Evolutionary conservation across 2,797 vertebrate species (phyloP), one percentile per base, ranked within the genome.

Genomic region (Notolepis coatsorum): DNA sequence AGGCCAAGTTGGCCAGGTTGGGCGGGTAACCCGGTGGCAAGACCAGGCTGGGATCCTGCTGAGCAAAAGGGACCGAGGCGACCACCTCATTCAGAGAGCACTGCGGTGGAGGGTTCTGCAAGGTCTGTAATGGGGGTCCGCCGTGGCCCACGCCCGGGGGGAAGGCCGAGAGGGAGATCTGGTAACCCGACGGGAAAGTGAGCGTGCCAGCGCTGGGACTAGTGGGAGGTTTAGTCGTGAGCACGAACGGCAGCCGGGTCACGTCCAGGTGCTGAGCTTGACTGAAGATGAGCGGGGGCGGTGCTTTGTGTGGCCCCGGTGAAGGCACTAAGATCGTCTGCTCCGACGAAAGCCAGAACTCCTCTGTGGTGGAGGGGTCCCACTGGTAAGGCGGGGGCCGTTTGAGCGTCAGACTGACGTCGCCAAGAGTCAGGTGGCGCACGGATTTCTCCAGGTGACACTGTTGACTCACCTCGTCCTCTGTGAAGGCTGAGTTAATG

Each of bases 381-480:
- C 98, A 99, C 50, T 98, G 97, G 84, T 99, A 99, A 0, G 98
- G 97, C 0, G 97, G 97, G 3, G 97, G 96, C 18, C 96, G 94
- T 79, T 99, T 99, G 0, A 95, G 71, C 2, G 91, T 71, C 45
- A 95, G 85, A 55, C 81, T 87, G 39, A 89, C 86, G 13, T 91
- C 56, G 62, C 82, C 75, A 8, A 92, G 68, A 88, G 91, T 77
- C 95, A 97, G 37, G 68, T 89, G 85, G 23, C 87, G 1, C 72
- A 86, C 82, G 81, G 91, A 84, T 46, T 90, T 90, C 3, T 93
- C 84, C 7, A 95, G 71, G 5, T 98, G 97, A 45, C 96, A 93
- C 9, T 96, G 92, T 79, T 96, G 96, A 85, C 92, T 94, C 68
- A 97, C 90, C 90, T 99, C 98, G 0, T 99, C 97, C 87, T 99